Conservation (phyloP, 2,888 invertebrate genomes). For the Lathronympha strigana region DNA sequence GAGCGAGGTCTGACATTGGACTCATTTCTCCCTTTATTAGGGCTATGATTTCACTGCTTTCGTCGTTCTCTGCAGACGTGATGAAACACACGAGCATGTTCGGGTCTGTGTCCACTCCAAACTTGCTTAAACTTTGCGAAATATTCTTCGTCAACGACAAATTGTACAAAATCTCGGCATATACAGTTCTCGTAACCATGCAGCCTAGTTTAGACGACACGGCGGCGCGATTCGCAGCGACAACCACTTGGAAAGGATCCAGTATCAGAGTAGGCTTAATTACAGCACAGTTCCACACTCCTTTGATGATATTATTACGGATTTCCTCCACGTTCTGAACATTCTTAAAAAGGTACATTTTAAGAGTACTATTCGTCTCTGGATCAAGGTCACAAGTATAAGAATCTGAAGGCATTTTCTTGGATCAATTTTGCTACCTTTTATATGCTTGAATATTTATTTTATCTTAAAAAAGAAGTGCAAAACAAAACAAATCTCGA, state of each 20-base stretch:
- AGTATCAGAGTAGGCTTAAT: conserved; percentile 85
- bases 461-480: neutral
- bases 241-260: conserved; percentile 84
- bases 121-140: conserved; percentile 86
- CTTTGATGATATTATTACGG: conserved; percentile 80
- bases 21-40: conserved; percentile 82
- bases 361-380: conserved; percentile 67
- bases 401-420: conserved; percentile 54
- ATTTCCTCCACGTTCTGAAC: conserved; percentile 84
- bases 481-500: conserved; percentile 1
- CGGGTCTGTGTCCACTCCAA: conserved; percentile 81
- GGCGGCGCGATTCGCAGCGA: conserved; percentile 88
- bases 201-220: conserved; percentile 72
- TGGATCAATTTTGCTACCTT: conserved; percentile 7
- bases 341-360: conserved; percentile 82
- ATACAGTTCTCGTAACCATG: conserved; percentile 85
- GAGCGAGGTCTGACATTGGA: conserved; percentile 72
- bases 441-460: neutral
- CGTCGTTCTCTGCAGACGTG: conserved; percentile 51
- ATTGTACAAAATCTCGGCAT: conserved; percentile 87
- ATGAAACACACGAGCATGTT: conserved; percentile 68
- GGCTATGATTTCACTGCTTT: conserved; percentile 64
- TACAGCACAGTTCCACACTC: conserved; percentile 84
- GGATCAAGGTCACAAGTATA: conserved; percentile 72
- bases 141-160: conserved; percentile 88